Evolutionary conservation across 1,140 invertebrate genomes (phyloP).

Genomic region (Araneus ventricosus): DNA sequence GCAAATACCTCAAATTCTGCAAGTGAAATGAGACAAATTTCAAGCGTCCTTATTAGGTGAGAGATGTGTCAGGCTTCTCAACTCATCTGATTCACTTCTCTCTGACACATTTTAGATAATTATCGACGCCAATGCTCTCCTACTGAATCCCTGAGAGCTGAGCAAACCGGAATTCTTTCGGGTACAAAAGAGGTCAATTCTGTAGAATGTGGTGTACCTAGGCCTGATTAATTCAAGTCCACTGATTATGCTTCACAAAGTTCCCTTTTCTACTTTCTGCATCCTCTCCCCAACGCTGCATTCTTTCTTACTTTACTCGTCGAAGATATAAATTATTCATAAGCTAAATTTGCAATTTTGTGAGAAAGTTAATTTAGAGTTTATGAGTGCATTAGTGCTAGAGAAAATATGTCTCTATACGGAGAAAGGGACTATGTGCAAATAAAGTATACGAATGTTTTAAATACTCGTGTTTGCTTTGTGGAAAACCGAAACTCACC

Average conservation of each 20-base stretch:
- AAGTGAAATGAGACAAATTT: too few relatives aligned
- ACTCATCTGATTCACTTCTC: slow-evolving; percentile 35
- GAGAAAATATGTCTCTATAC: slow-evolving; percentile 66
- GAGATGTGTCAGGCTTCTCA: neutral
- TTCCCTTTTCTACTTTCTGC: slow-evolving; percentile 69
- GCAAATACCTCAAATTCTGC: too few relatives aligned
- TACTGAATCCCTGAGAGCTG: slow-evolving; percentile 44
- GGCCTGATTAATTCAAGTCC: slow-evolving; percentile 70
- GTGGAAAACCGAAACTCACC: neutral
- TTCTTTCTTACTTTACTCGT: slow-evolving; percentile 67
- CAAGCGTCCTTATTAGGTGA: neutral
- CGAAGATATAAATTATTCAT: slow-evolving; percentile 72
- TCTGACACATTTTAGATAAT: slow-evolving; percentile 67
- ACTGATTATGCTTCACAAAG: slow-evolving; percentile 70
- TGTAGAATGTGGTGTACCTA: slow-evolving; percentile 27
- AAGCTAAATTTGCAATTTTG: slow-evolving; percentile 73
- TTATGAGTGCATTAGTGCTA: slow-evolving; percentile 68
- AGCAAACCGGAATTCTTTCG: slow-evolving; percentile 60
- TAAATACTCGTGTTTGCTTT: slow-evolving; percentile 43
- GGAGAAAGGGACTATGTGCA: slow-evolving; percentile 55
- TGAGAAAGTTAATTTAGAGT: slow-evolving; percentile 75
- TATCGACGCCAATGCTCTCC: slow-evolving; percentile 55
- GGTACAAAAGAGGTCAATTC: slow-evolving; percentile 71
- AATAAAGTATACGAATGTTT: slow-evolving; percentile 53
- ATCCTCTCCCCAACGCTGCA: neutral